These are phyloP conservation scores for Empis stercorea DNA, from an alignment of 2,888 invertebrate genomes.

Conservation along the genomic window DNA sequence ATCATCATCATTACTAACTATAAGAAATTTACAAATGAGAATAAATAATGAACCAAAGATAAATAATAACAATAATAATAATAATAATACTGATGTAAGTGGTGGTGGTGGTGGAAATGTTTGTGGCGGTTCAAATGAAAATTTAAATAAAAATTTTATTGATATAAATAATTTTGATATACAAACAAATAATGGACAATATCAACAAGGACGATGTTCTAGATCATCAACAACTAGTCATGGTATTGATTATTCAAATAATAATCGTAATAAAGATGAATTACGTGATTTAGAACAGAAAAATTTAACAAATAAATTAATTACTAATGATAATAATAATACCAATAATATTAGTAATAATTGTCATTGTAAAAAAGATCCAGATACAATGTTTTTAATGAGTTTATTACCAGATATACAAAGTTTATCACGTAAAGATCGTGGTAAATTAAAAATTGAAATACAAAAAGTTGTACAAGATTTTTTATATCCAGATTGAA, in stretches of 20 bases:
- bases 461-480: constrained; percentile 33
- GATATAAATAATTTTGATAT: background rate
- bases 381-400: constrained; percentile 36
- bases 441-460: constrained; percentile 33
- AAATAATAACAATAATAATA: no score
- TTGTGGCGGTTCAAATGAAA: background rate
- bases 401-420: constrained; percentile 33
- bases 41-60: background rate
- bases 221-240: constrained; percentile 5
- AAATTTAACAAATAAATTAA: no score
- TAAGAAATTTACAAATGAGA: background rate
- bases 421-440: constrained; percentile 31
- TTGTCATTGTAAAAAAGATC: constrained; percentile 33
- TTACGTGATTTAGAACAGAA: no score
- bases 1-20: background rate
- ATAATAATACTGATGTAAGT: no score
- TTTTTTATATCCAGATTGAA: constrained; percentile 31
- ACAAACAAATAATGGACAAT: background rate
- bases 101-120: no score
- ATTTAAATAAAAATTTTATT: background rate
- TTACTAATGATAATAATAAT: no score
- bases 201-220: background rate
- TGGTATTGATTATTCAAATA: constrained; percentile 11
- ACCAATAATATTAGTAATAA: background rate
- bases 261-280: background rate